Evolutionary conservation across 2,797 vertebrate species (phyloP).

Genomic region (Amphiprion clarkii): DNA sequence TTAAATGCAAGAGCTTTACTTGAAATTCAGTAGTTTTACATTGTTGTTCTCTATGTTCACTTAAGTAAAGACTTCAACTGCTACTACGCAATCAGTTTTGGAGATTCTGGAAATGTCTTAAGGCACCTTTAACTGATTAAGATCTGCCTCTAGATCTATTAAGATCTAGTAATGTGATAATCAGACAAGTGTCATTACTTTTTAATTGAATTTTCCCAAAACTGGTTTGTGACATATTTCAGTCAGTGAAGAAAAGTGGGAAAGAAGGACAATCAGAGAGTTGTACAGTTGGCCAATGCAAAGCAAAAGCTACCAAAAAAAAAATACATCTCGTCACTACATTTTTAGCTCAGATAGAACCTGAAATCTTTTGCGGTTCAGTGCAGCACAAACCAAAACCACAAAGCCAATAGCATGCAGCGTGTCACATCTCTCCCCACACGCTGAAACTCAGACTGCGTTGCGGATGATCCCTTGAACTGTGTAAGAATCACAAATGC

Average conservation of each 20-base stretch:
- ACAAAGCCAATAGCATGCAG: slow-evolving; percentile 5
- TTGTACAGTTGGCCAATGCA: slow-evolving; percentile 3
- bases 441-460: slow-evolving; percentile 24
- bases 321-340: neutral
- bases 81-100: no score
- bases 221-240: slow-evolving; percentile 1
- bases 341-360: slow-evolving; percentile 35
- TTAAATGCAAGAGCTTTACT: no score
- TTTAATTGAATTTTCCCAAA: neutral
- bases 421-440: slow-evolving; percentile 44
- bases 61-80: no score
- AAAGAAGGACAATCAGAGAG: slow-evolving; percentile 1
- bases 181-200: neutral
- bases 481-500: slow-evolving; percentile 51
- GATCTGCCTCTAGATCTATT: no score
- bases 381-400: slow-evolving; percentile 3
- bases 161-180: neutral
- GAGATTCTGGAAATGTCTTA: neutral
- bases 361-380: slow-evolving; percentile 28
- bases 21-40: no score
- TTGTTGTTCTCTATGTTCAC: no score
- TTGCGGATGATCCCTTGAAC: slow-evolving; percentile 52
- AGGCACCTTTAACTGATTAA: neutral
- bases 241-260: neutral
- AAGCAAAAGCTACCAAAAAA: neutral